Evolutionary conservation across 2,888 invertebrate genomes (phyloP).

Genomic region (Tenthredo notha): DNA sequence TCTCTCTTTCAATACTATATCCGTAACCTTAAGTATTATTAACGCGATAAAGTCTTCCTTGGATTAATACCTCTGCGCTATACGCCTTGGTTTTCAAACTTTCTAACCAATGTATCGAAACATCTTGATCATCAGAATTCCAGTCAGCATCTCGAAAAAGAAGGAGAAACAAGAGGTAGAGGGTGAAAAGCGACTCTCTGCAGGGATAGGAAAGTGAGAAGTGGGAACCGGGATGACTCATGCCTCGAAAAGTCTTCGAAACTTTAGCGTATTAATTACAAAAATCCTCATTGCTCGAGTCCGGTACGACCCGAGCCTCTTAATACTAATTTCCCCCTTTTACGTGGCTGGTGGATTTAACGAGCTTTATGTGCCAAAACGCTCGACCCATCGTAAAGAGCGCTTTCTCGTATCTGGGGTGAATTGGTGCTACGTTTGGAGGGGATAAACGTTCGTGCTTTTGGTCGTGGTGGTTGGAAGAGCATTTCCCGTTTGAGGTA

Average conservation of each 20-base stretch:
- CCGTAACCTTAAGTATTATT: constrained; percentile 38
- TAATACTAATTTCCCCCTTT: constrained; percentile 51
- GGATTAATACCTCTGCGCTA: constrained; percentile 33
- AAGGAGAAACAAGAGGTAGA: neutral
- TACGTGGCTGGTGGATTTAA: constrained; percentile 51
- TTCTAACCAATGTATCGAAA: constrained; percentile 45
- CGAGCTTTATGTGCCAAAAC: constrained; percentile 58
- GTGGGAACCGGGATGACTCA: constrained; percentile 48
- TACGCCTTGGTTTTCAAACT: constrained; percentile 39
- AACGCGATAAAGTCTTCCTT: constrained; percentile 18
- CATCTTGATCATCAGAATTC: constrained; percentile 48
- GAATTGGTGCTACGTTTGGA: constrained; percentile 15
- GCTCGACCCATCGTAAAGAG: constrained; percentile 66
- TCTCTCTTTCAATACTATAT: constrained; percentile 29
- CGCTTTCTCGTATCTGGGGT: constrained; percentile 41
- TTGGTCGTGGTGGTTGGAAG: constrained; percentile 33
- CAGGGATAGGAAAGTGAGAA: constrained; percentile 19
- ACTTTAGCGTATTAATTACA: constrained; percentile 50
- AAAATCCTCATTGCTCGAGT: constrained; percentile 39
- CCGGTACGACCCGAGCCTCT: constrained; percentile 40
- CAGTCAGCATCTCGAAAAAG: neutral
- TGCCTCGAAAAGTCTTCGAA: constrained; percentile 48
- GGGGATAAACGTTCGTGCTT: constrained; percentile 41
- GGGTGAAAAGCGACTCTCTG: neutral
- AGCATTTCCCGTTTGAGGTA: constrained; percentile 45